Evolutionary conservation across 2,797 vertebrate species (phyloP).

Genomic region (Pseudochirops cupreus): DNA sequence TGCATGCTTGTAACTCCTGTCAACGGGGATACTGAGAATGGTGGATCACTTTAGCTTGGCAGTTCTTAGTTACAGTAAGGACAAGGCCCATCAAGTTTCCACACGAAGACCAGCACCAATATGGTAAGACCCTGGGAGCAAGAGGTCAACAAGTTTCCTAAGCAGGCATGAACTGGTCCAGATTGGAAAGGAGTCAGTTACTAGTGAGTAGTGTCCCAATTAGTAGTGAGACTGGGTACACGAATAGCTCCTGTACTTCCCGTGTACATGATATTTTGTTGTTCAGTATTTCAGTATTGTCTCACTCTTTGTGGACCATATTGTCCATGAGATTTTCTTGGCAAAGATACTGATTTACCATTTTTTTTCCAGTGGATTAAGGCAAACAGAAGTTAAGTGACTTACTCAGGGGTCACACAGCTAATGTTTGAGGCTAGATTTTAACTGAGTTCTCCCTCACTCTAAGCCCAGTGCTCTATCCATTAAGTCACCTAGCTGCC

Average conservation of each 20-base stretch:
- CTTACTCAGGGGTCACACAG: no score
- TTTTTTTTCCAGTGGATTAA: no score
- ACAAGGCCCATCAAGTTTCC: not conserved
- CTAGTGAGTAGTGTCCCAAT: not conserved
- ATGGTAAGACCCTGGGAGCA: not conserved
- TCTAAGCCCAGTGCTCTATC: not conserved
- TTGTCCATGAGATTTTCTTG: no score
- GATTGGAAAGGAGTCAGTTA: not conserved
- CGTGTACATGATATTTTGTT: not conserved
- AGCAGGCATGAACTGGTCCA: not conserved
- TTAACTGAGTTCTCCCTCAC: not conserved
- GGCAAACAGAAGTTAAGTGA: no score
- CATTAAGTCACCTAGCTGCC: not conserved
- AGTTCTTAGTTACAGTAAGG: not conserved
- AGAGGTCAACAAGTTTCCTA: not conserved
- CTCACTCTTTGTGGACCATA: no score
- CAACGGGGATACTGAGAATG: not conserved
- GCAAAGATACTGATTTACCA: no score
- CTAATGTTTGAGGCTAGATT: no score
- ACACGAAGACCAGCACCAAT: not conserved
- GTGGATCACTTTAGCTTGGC: not conserved
- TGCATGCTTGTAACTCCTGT: not conserved
- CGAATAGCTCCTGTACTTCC: not conserved
- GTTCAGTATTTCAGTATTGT: no score
- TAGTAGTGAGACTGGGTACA: not conserved